Conservation (phyloP, 2,113 vertebrate species). For the Gulo gulo region DNA sequence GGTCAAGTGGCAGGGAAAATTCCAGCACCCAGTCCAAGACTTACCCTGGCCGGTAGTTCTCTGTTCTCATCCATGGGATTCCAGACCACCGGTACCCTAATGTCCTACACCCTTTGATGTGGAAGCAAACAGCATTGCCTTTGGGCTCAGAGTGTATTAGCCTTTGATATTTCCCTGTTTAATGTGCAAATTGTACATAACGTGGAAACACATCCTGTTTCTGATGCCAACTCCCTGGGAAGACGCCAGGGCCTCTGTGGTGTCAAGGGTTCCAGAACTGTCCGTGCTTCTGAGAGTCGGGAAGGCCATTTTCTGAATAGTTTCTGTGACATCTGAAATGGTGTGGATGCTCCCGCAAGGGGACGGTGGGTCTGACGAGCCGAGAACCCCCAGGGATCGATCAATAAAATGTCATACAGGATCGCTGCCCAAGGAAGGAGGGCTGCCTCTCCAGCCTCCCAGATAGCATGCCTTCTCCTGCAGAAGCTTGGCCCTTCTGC, state of each 20-base stretch:
- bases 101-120: rapidly evolving
- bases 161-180: neutral
- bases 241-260: neutral
- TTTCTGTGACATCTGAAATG: neutral
- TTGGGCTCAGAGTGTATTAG: neutral
- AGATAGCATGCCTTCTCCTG: neutral
- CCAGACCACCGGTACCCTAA: neutral
- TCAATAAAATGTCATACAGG: neutral
- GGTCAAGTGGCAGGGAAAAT: too few species aligned
- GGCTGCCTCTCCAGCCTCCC: neutral
- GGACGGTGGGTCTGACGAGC: rapidly evolving
- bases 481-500: rapidly evolving
- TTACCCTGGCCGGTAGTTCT: neutral
- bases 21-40: neutral
- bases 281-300: rapidly evolving
- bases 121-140: neutral
- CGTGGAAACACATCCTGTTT: neutral
- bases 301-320: neutral
- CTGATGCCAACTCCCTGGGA: rapidly evolving
- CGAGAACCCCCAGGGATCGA: neutral
- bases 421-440: too few species aligned
- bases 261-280: neutral
- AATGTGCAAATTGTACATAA: neutral
- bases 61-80: neutral
- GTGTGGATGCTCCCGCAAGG: neutral